Evolutionary conservation across 2,888 invertebrate species (phyloP).

Genomic region (Ennomos erosarius): DNA sequence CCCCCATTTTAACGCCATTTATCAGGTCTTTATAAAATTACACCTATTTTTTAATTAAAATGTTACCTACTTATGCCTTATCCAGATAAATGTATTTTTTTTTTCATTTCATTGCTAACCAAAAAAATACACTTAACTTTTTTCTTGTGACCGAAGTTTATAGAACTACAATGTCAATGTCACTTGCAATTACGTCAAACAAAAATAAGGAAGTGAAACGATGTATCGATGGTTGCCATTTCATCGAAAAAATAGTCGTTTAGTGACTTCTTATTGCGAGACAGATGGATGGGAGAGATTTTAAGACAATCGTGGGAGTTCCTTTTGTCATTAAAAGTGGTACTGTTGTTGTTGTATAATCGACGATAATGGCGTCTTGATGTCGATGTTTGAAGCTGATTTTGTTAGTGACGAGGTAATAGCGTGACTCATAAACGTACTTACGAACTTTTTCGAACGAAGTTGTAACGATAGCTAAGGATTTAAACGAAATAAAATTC

Average conservation of each 20-base stretch:
- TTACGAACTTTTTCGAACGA: no score
- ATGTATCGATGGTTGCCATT: slow-evolving; percentile 35
- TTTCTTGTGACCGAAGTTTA: no score
- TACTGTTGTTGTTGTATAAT: slow-evolving; percentile 46
- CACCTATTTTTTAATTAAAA: no score
- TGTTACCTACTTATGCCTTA: no score
- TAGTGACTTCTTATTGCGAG: slow-evolving; percentile 41
- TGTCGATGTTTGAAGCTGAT: slow-evolving; percentile 41
- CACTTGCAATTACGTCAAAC: slow-evolving; percentile 15
- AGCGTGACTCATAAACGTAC: slow-evolving; percentile 14
- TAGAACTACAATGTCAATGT: slow-evolving; percentile 7
- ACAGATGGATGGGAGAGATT: slow-evolving; percentile 56
- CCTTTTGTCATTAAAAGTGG: slow-evolving; percentile 45
- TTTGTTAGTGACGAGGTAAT: slow-evolving; percentile 30
- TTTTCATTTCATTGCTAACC: no score
- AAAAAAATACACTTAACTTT: no score
- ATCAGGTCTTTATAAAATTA: no score
- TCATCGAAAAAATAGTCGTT: slow-evolving; percentile 32
- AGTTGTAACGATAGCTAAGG: no score
- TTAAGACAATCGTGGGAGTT: slow-evolving; percentile 60
- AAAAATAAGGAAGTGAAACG: slow-evolving; percentile 40
- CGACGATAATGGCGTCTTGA: slow-evolving; percentile 48
- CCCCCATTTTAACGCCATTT: no score
- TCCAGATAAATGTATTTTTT: no score
- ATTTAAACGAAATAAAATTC: no score